Conservation (phyloP, 2,888 invertebrate species). For the Noctua pronuba region DNA sequence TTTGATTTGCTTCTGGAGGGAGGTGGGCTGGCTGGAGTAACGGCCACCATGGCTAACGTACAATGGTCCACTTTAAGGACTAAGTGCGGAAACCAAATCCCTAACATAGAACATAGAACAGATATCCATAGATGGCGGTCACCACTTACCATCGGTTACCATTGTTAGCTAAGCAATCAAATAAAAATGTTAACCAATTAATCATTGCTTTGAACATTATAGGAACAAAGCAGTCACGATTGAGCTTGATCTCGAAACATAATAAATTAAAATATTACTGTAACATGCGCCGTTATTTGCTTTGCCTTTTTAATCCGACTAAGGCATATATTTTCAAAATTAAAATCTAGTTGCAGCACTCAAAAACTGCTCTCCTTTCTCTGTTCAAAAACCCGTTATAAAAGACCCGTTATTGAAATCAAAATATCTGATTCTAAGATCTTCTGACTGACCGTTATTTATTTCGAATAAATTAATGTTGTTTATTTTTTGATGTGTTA, state of each 20-base stretch:
- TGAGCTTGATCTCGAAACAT: not conserved
- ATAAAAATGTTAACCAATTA: not conserved
- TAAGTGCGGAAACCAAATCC: too few species aligned
- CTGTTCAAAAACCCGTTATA: constrained; percentile 15
- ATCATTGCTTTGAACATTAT: not conserved
- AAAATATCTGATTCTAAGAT: not conserved
- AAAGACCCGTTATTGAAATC: constrained; percentile 12
- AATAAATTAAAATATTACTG: not conserved
- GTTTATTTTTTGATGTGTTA: not conserved
- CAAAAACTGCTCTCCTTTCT: constrained; percentile 11
- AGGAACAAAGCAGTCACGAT: not conserved
- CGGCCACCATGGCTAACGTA: too few species aligned
- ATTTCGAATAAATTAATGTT: not conserved
- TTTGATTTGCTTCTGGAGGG: too few species aligned
- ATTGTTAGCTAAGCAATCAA: not conserved
- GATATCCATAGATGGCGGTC: too few species aligned
- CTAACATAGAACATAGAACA: too few species aligned
- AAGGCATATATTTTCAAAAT: not conserved
- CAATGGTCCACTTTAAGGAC: too few species aligned
- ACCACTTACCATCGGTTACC: not conserved
- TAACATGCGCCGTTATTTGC: not conserved
- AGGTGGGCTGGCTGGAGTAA: too few species aligned
- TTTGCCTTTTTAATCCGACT: not conserved
- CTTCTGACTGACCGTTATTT: not conserved
- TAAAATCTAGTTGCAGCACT: not conserved